Evolutionary conservation across 1,140 invertebrate genomes (phyloP), one percentile per base, ranked within the genome.

Genomic region (Metopolophium dirhodum): DNA sequence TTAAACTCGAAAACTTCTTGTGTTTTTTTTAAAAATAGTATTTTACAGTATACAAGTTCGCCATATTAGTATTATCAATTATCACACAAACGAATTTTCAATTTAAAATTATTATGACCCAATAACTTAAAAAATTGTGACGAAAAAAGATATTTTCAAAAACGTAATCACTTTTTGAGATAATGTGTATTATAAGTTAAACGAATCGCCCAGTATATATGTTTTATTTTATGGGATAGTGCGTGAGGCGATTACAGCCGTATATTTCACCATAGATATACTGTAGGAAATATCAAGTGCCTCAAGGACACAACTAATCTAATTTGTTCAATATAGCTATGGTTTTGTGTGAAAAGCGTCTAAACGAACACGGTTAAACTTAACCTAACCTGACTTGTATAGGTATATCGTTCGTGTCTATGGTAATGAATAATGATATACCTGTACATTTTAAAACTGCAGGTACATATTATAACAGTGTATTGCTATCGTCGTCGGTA

Each of bases 291-390:
- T 92, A n/a, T 82, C 68, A 37, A 83, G 91, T 54, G 7, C 14
- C 11, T 54, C 77, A 85, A 93, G 91, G 91, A 51, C 91, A 51
- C 82, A 51, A 20, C 11, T 49, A 93, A 51, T 85, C 77, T 26
- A 41, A 86, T 93, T 86, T 54, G 77, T 93, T 83, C 82, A 30
- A 85, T 51, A 37, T 89, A 51, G 41, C 41, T 49, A 51, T 35
- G 30, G 41, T 41, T 90, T 23, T 20, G 23, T 61, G 35, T 9
- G 35, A 89, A 89, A 90, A 61, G 23, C 37, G 30, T 90, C 22
- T 41, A 90, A 90, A 68, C 30, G 11, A 68, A 90, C 89, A 90
- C 37, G 37, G 41, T 90, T 90, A 41, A 90, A 49, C 30, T 22
- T 82, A 82, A 41, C 37, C 41, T 41, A 45, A 45, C 23, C 83